phyloP scores from a whole-genome alignment of 1,140 invertebrate species.

The Conus ventricosus region DNA sequence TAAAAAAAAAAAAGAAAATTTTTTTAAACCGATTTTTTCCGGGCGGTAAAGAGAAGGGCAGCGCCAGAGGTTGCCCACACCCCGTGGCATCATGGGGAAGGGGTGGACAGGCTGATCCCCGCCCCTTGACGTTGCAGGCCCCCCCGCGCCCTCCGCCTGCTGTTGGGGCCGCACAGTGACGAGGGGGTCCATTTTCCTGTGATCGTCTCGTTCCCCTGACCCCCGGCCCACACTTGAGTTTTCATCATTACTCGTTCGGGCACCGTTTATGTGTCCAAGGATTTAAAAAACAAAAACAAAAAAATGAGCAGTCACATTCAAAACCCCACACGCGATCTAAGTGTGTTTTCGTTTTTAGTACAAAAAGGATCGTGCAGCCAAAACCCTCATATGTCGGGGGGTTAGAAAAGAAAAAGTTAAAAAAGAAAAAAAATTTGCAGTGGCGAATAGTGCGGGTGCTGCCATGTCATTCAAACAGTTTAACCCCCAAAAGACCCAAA shows the following conservation, averaged over 20 bases:
- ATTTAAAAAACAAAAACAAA: too few species aligned
- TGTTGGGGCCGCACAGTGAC: not conserved
- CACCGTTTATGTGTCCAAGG: not conserved
- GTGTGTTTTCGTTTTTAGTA: too few species aligned
- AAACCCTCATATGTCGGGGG: too few species aligned
- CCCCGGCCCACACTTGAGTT: not conserved
- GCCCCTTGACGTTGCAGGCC: slow-evolving; percentile 46
- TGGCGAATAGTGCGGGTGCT: too few species aligned
- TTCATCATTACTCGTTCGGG: not conserved
- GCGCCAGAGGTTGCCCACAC: slow-evolving; percentile 72
- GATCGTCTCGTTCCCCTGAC: not conserved
- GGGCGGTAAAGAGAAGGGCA: slow-evolving; percentile 69
- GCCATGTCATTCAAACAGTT: too few species aligned
- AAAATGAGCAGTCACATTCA: not conserved
- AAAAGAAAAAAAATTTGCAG: too few species aligned
- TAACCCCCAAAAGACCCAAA: too few species aligned
- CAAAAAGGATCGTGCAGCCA: too few species aligned
- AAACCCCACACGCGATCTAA: not conserved
- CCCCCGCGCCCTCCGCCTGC: not conserved
- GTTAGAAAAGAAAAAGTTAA: too few species aligned
- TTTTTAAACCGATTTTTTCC: slow-evolving; percentile 48
- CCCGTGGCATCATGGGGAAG: slow-evolving; percentile 67
- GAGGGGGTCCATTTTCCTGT: slow-evolving; percentile 1
- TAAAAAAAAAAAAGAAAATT: too few species aligned
- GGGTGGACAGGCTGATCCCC: slow-evolving; percentile 61